Conservation (phyloP, 2,113 vertebrate genomes). For the Sebastes schlegelii region DNA sequence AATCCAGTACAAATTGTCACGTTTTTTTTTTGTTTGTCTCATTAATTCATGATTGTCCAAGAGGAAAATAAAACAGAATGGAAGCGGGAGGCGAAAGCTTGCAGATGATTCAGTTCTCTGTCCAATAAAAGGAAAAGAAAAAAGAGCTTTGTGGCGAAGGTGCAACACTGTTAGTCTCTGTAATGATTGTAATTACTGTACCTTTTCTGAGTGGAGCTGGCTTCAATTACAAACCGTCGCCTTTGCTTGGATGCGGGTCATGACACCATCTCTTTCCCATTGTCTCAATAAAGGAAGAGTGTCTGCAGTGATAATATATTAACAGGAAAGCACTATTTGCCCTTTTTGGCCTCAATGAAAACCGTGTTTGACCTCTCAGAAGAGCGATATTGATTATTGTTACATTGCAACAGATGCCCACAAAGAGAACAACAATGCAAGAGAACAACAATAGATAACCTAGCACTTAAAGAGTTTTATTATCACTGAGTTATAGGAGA, state of each 20-base stretch:
- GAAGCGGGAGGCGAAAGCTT: constrained; percentile 5
- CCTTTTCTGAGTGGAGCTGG: constrained; percentile 51
- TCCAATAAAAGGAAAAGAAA: neutral
- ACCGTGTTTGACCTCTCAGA: constrained; percentile 54
- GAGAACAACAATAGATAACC: constrained; percentile 11
- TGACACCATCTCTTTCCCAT: constrained; percentile 64
- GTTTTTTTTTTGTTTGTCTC: constrained; percentile 39
- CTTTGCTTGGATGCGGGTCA: constrained; percentile 55
- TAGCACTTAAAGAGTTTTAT: constrained; percentile 6
- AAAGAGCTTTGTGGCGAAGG: neutral
- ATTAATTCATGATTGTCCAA: constrained; percentile 53
- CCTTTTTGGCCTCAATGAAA: constrained; percentile 49
- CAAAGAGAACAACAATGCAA: neutral
- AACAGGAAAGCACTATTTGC: constrained; percentile 50
- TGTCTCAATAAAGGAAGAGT: constrained; percentile 60
- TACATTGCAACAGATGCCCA: constrained; percentile 28
- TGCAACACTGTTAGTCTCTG: constrained; percentile 18
- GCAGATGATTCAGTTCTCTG: constrained; percentile 2
- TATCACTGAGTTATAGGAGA: neutral
- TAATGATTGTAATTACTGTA: constrained; percentile 73
- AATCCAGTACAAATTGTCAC: constrained; percentile 33
- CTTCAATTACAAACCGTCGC: constrained; percentile 68
- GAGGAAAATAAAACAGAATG: constrained; percentile 40
- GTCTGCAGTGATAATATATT: constrained; percentile 46
- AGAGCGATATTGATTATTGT: constrained; percentile 67